Conservation (phyloP, 2,113 vertebrate genomes). For the Nerophis ophidion region DNA sequence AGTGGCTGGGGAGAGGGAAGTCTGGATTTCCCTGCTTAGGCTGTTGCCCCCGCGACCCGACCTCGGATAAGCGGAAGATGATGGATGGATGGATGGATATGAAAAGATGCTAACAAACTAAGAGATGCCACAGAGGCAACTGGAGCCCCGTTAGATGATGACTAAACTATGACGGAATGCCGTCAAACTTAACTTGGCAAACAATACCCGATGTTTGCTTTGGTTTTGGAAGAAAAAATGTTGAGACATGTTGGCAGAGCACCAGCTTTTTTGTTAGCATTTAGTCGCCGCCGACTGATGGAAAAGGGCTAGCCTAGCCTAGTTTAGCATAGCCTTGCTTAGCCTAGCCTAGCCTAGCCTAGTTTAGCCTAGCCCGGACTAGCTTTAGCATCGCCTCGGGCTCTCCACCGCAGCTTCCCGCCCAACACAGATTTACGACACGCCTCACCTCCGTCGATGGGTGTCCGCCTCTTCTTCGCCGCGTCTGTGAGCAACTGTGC, state of each 20-base stretch:
- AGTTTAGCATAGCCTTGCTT: not conserved
- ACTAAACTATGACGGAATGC: too few relatives aligned
- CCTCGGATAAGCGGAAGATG: too few relatives aligned
- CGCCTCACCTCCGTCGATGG: conserved; percentile 50
- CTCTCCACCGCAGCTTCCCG: conserved; percentile 35
- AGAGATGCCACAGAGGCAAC: too few relatives aligned
- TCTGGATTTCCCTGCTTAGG: too few relatives aligned
- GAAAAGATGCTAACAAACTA: not conserved
- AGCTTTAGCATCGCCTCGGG: not conserved
- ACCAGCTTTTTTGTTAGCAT: conserved; percentile 32
- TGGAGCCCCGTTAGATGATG: too few relatives aligned
- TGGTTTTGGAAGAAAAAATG: not conserved
- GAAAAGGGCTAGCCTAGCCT: conserved; percentile 6
- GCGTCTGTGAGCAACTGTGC: not conserved
- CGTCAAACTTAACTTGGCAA: too few relatives aligned
- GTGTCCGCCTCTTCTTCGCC: conserved; percentile 32
- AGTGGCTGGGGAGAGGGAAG: too few relatives aligned
- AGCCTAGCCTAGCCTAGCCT: not conserved
- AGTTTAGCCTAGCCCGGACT: not conserved
- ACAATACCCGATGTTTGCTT: too few relatives aligned
- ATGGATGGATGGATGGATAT: too few relatives aligned
- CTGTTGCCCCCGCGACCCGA: too few relatives aligned
- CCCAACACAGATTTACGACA: conserved; percentile 24
- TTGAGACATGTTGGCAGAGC: conserved; percentile 39
- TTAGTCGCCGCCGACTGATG: conserved; percentile 30